Conservation (phyloP, 2,888 invertebrate genomes). For the Lysandra bellargus region DNA sequence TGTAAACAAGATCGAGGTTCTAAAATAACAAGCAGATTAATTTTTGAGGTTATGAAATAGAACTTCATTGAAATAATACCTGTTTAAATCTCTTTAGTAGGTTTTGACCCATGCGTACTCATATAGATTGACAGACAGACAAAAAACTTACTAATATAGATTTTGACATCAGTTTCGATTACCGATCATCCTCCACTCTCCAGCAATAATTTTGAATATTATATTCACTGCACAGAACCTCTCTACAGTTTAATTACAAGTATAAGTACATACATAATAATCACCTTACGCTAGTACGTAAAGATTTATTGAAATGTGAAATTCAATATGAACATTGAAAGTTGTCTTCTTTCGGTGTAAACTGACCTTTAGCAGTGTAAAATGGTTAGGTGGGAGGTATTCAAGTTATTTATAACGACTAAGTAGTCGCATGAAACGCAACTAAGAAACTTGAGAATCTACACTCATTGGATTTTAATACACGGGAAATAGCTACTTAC, state of each 20-base stretch:
- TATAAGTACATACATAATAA: background rate
- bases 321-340: background rate
- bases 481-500: conserved; percentile 5
- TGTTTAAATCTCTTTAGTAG: no score
- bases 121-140: no score
- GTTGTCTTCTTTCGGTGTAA: background rate
- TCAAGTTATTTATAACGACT: conserved; percentile 9
- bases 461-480: conserved; percentile 9
- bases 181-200: no score
- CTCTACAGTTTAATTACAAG: no score
- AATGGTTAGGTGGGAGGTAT: background rate
- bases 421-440: background rate
- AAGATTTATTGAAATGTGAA: background rate
- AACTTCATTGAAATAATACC: no score
- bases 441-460: conserved; percentile 14
- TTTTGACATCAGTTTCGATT: no score
- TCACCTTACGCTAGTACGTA: background rate
- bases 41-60: no score
- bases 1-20: background rate
- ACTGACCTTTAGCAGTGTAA: background rate
- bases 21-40: background rate
- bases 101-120: no score
- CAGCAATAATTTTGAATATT: no score
- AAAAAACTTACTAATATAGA: no score
- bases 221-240: no score